Conservation (phyloP, 2,113 vertebrate genomes). For the Campylorhamphus procurvoides region DNA sequence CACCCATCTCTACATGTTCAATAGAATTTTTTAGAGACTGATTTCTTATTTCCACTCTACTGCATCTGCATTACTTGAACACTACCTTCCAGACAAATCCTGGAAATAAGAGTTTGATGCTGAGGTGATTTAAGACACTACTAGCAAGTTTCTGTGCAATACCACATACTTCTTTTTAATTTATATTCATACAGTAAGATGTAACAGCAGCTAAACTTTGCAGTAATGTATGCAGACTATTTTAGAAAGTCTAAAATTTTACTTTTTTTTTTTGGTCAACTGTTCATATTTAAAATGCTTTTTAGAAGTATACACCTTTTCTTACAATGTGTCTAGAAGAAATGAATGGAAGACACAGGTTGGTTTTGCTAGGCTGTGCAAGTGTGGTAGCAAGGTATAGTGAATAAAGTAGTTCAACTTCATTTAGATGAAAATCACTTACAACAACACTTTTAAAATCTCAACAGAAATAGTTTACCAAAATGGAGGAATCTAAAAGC, state of each 20-base stretch:
- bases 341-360: background rate
- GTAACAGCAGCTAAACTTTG: background rate
- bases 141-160: background rate
- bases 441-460: background rate
- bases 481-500: background rate
- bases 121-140: background rate
- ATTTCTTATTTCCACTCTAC: background rate
- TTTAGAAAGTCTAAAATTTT: background rate
- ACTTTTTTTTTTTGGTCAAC: background rate
- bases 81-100: background rate
- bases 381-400: background rate
- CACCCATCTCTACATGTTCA: background rate
- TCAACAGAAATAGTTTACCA: background rate
- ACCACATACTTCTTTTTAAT: background rate
- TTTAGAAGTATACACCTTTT: background rate
- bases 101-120: background rate
- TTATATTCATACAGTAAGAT: background rate
- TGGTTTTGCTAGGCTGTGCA: background rate
- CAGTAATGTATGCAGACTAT: background rate
- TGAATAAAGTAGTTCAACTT: background rate
- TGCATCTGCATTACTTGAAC: background rate
- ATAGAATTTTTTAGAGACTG: background rate
- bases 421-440: background rate
- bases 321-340: background rate
- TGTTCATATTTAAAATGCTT: background rate